Percentiles rank a stretch among this genome's conserved stretches.
Conservation (phyloP, 1,140 invertebrate species). For the Drosophila kohkoa region DNA sequence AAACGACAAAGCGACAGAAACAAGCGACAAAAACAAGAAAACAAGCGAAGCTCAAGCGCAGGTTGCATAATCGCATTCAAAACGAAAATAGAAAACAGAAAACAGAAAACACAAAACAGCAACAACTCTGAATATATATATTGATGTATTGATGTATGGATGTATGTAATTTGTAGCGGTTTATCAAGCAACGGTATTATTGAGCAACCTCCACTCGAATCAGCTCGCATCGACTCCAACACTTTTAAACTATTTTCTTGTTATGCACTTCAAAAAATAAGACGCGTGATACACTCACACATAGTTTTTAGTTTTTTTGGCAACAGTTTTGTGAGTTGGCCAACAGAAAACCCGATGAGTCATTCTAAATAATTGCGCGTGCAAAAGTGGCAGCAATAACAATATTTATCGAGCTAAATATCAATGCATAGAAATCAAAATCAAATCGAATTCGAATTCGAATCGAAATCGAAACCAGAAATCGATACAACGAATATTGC, state of each 20-base stretch:
- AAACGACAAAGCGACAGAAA: constrained; percentile 5
- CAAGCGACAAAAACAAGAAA: constrained; percentile 40
- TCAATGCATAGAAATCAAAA: constrained; percentile 43
- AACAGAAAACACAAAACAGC: constrained; percentile 37
- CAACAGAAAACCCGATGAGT: constrained; percentile 73
- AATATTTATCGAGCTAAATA: constrained; percentile 71
- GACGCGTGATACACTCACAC: constrained; percentile 13
- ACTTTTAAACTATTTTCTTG: constrained; percentile 79
- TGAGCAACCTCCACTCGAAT: constrained; percentile 74
- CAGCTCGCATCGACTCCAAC: constrained; percentile 57
- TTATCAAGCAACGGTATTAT: constrained; percentile 79
- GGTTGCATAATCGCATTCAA: constrained; percentile 67
- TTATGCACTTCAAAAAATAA: constrained; percentile 67
- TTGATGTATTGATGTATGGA: constrained; percentile 52
- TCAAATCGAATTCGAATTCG: constrained; percentile 9
- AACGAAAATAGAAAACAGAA: constrained; percentile 75
- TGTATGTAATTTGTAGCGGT: constrained; percentile 79
- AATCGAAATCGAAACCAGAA: constrained; percentile 24
- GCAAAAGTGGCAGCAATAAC: constrained; percentile 59
- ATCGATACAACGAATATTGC: constrained; percentile 48
- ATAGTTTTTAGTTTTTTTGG: constrained; percentile 45
- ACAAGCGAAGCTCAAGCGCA: constrained; percentile 53
- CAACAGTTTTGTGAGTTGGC: constrained; percentile 50
- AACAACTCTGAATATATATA: constrained; percentile 30
- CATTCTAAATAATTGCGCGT: constrained; percentile 77